Evolutionary conservation across 2,113 vertebrate genomes (phyloP).

Genomic region (Clarias macrocephalus): DNA sequence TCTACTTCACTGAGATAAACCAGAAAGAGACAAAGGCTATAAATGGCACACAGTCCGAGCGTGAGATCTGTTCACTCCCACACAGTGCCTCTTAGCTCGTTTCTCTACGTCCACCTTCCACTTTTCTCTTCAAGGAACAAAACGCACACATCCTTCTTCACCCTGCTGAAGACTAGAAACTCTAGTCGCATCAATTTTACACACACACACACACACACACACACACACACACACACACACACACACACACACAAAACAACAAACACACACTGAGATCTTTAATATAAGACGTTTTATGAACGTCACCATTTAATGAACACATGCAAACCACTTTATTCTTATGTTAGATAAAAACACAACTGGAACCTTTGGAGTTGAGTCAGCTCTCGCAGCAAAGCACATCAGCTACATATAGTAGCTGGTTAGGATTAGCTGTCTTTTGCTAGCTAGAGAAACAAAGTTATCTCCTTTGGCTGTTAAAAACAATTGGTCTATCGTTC

Average conservation of each 20-base stretch:
- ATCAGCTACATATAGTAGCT: not conserved
- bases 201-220: not conserved
- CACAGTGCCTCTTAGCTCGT: constrained; percentile 42
- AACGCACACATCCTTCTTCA: not conserved
- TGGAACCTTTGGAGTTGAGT: not conserved
- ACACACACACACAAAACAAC: constrained; percentile 10
- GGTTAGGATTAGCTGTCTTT: not conserved
- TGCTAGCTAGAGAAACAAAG: not conserved
- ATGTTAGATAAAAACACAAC: not conserved
- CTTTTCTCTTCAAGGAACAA: constrained; percentile 27
- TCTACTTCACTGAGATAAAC: constrained; percentile 44
- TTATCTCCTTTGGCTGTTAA: not conserved
- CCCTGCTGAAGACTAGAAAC: constrained; percentile 3
- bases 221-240: constrained; percentile 21
- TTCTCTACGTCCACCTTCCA: not conserved
- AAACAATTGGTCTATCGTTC: not conserved
- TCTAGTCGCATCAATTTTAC: not conserved
- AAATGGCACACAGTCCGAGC: constrained; percentile 43
- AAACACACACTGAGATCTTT: not conserved
- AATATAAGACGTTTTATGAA: not conserved
- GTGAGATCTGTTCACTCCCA: constrained; percentile 40
- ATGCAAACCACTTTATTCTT: not conserved
- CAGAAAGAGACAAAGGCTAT: constrained; percentile 44
- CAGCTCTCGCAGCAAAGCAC: not conserved
- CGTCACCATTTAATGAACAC: not conserved